Base-by-base conservation (phyloP, 2,113 vertebrate species). In the Litocranius walleri region DNA sequence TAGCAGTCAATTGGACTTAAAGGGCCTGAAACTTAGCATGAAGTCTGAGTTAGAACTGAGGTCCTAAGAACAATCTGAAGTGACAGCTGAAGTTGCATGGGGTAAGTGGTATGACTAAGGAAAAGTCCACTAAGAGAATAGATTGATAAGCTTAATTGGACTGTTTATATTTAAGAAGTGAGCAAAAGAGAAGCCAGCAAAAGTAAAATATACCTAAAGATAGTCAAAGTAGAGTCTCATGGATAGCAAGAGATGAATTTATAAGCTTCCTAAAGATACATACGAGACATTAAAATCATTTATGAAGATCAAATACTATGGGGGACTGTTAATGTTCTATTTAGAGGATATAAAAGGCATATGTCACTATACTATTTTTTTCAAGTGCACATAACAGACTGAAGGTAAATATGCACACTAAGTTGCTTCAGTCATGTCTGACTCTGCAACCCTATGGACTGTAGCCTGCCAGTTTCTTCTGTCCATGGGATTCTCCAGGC, bases 321-420 rank as follows among this genome's bases (percentile, higher is more conserved):
- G 27, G 29, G 57, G 88, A 86, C 62, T 67, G 59, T 12, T 91
- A 91, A 83, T 88, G n/a, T 88, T 90, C 74, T 48, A 67, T 16
- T 89, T 45, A 92, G 43, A 95, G 78, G 85, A 57, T 64, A 89
- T 89, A 96, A 93, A 95, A 96, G 54, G 27, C 56, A 89, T 74
- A 15, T 62, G 50, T 81, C 36, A 83, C 45, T 40, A 89, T 64
- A 87, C 74, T 61, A 29, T 64, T 83, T 78, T 90, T 88, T 40
- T 54, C 36, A 45, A 77, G 11, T 81, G n/a, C 7, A 71, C 59
- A 83, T 59, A 56, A 88, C 97, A 92, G n/a, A 59, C 27, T 77
- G 6, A 25, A 50, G 82, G 16, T 29, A 77, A 92, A 25, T 45
- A 87, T 14, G 27, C 36, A 15, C 6, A 25, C 36, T 43, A 77